Base-by-base conservation (phyloP, 2,888 invertebrate genomes). In the Altica lythri region DNA sequence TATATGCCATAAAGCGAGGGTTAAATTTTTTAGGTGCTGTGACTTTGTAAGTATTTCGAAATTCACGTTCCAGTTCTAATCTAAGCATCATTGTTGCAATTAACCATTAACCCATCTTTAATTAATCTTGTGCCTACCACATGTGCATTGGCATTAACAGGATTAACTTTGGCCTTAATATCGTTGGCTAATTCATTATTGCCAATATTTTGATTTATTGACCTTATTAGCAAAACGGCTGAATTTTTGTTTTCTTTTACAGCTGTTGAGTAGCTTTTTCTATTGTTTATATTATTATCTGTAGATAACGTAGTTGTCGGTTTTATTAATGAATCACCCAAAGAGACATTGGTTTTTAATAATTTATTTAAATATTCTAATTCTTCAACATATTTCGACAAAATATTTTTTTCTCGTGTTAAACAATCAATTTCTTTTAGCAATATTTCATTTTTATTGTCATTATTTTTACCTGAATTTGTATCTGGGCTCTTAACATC, bases 371-470 rank as follows among this genome's bases (percentile, higher is more conserved):
- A 9, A 34, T 34, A 12, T 12, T 34, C 34, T 10, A 34, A 10
- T 34, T 34, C 34, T 6, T 4, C 13, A 9, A 12, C 13, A 34
- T 34, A 34, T 34, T 34, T 34, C 4, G n/a, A 6, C n/a, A 34
- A 34, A 10, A 34, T n/a, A 5, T 34, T n/a, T 12, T 34, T 34
- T 34, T 34, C 34, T 10, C 34, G 6, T 6, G 5, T 4, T 10
- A 34, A 34, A 34, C 34, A 34, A 4, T 34, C 34, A 9, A 34
- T 34, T 34, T 34, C 34, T n/a, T 34, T 34, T 34, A 6, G 25
- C 8, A 25, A 9, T 5, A 25, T 5, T n/a, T n/a, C n/a, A n/a
- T n/a, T n/a, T n/a, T n/a, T n/a, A n/a, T n/a, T n/a, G n/a, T n/a
- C n/a, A n/a, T n/a, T n/a, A n/a, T n/a, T n/a, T n/a, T n/a, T n/a